Evolutionary conservation across 2,113 vertebrate species (phyloP).

Genomic region (Epinephelus moara): DNA sequence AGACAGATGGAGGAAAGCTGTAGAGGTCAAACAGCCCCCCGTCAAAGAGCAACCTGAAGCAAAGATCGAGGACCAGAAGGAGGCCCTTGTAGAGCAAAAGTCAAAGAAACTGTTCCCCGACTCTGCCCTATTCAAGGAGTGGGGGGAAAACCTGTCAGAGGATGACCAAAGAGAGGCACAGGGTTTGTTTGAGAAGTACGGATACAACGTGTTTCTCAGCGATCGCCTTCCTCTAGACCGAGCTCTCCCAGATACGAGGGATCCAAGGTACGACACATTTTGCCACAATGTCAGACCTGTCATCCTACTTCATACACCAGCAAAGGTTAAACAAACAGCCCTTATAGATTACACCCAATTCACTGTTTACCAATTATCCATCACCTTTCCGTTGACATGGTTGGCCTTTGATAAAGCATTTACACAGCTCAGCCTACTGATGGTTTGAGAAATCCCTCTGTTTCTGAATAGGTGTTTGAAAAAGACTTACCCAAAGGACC

Average conservation of each 20-base stretch:
- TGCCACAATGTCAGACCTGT: neutral
- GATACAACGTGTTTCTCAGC: slow-evolving; percentile 83
- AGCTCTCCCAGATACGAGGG: slow-evolving; percentile 75
- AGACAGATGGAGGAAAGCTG: neutral
- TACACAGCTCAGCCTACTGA: too few relatives aligned
- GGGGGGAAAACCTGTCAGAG: slow-evolving; percentile 77
- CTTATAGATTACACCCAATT: neutral
- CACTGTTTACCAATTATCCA: neutral
- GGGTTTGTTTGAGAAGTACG: slow-evolving; percentile 71
- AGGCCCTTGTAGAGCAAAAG: slow-evolving; percentile 18
- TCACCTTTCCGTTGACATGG: neutral
- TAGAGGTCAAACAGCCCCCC: neutral
- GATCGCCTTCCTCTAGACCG: slow-evolving; percentile 78
- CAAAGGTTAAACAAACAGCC: fast-evolving
- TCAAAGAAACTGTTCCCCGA: slow-evolving; percentile 70
- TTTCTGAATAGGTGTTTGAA: slow-evolving; percentile 73
- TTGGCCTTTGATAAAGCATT: neutral
- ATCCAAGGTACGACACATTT: slow-evolving; percentile 54
- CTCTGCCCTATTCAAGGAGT: slow-evolving; percentile 70
- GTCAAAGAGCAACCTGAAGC: neutral
- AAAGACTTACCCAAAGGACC: slow-evolving; percentile 80
- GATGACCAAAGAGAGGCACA: slow-evolving; percentile 78
- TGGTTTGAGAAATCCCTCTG: neutral
- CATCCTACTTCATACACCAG: neutral
- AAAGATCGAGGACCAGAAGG: slow-evolving; percentile 1